These are phyloP conservation scores for Arctopsyche grandis DNA, from an alignment of 1,140 invertebrate species.

Conservation along the genomic window DNA sequence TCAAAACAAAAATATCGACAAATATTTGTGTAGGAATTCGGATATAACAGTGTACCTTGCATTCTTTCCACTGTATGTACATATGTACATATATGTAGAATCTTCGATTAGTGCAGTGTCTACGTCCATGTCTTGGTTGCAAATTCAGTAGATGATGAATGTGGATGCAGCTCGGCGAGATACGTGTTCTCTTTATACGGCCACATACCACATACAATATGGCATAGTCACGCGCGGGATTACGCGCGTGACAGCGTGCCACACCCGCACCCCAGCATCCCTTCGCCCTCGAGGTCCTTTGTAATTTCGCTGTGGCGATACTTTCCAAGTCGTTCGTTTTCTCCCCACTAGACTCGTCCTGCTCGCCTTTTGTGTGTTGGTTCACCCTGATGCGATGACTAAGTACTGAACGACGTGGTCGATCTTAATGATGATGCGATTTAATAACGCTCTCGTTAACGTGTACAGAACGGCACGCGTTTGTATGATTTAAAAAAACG, in stretches of 20 bases:
- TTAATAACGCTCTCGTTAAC: constrained; percentile 30
- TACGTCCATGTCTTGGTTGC: background rate
- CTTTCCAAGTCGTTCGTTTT: background rate
- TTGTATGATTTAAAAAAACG: background rate
- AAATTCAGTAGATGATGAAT: constrained; percentile 8
- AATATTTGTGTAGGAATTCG: too few relatives aligned
- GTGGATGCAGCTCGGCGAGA: constrained; percentile 1
- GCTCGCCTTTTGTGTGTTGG: background rate
- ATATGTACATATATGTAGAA: constrained; percentile 10
- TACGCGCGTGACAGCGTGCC: constrained; percentile 19
- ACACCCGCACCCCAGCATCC: background rate
- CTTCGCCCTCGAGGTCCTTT: background rate
- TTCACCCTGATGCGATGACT: background rate
- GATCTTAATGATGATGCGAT: constrained; percentile 22
- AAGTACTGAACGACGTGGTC: background rate
- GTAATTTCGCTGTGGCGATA: constrained; percentile 1
- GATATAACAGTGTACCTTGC: too few relatives aligned
- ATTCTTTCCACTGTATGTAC: too few relatives aligned
- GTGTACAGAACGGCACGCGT: background rate
- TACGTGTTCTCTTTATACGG: constrained; percentile 19
- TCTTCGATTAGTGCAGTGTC: constrained; percentile 1
- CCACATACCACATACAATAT: background rate
- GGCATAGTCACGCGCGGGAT: constrained; percentile 18
- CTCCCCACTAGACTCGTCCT: background rate
- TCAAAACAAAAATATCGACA: too few relatives aligned